phyloP scores from a whole-genome alignment of 2,113 vertebrate genomes.

The Paradoxurus hermaphroditus region DNA sequence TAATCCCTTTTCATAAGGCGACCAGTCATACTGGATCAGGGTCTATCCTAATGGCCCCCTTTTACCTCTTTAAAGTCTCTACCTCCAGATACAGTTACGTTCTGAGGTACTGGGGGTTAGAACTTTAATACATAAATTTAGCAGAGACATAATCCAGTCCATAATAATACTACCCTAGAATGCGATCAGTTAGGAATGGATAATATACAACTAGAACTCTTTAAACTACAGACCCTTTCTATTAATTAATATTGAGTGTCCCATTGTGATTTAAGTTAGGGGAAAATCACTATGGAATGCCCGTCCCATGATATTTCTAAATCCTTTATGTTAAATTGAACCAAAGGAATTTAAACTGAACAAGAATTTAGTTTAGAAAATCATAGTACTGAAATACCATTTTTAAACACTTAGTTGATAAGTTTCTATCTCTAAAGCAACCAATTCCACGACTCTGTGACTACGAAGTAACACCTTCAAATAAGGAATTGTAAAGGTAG shows the following conservation, averaged over 20 bases:
- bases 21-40: neutral
- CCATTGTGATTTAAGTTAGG: neutral
- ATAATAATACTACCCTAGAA: neutral
- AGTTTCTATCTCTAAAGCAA: slow-evolving; percentile 12
- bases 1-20: neutral
- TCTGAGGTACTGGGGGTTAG: neutral
- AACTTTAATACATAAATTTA: neutral
- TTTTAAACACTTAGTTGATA: neutral
- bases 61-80: neutral
- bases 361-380: neutral
- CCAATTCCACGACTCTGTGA: slow-evolving; percentile 6
- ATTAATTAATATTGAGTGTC: neutral
- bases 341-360: neutral
- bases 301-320: neutral
- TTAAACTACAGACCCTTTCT: neutral
- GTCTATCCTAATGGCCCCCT: neutral
- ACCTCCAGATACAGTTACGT: neutral
- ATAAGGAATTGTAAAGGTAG: neutral
- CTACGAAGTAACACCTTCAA: neutral
- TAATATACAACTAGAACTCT: neutral
- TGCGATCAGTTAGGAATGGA: neutral
- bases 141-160: neutral
- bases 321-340: neutral
- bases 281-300: neutral
- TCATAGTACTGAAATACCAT: neutral